phyloP scores from a whole-genome alignment of 1,140 invertebrate species.

The Sarcophaga bullata region DNA sequence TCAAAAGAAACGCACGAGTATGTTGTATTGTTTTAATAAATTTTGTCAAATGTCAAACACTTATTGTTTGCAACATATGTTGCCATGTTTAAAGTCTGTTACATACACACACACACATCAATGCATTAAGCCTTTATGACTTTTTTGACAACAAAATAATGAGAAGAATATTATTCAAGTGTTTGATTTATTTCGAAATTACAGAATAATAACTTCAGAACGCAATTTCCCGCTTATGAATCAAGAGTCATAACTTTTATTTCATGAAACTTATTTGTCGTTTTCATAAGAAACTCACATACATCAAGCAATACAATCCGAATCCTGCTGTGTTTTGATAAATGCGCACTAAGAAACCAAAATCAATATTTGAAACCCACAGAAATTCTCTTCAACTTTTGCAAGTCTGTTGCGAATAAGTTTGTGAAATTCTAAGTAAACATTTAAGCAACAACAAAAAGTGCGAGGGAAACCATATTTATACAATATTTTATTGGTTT shows the following conservation, averaged over 20 bases:
- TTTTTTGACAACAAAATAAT: too few relatives aligned
- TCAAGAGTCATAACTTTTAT: neutral
- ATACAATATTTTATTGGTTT: slow-evolving; percentile 33
- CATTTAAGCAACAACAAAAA: slow-evolving; percentile 17
- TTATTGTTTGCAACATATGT: too few relatives aligned
- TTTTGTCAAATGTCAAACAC: too few relatives aligned
- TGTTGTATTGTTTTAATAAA: too few relatives aligned
- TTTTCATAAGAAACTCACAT: slow-evolving; percentile 29
- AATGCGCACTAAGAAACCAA: neutral
- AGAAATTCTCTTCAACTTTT: neutral
- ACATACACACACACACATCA: slow-evolving; percentile 16
- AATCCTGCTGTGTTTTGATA: neutral
- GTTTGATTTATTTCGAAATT: neutral
- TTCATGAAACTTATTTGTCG: slow-evolving; percentile 27
- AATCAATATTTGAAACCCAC: slow-evolving; percentile 22
- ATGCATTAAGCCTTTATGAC: neutral
- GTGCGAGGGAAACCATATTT: slow-evolving; percentile 3
- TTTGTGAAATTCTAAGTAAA: slow-evolving; percentile 13
- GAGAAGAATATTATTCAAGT: too few relatives aligned
- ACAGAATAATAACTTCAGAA: neutral
- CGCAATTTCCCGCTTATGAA: neutral
- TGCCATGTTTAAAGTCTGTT: neutral
- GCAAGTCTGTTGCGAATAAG: too few relatives aligned
- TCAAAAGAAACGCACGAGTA: too few relatives aligned
- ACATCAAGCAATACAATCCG: neutral